Base-by-base conservation (phyloP, 2,888 invertebrate genomes). In the Sesia apiformis region DNA sequence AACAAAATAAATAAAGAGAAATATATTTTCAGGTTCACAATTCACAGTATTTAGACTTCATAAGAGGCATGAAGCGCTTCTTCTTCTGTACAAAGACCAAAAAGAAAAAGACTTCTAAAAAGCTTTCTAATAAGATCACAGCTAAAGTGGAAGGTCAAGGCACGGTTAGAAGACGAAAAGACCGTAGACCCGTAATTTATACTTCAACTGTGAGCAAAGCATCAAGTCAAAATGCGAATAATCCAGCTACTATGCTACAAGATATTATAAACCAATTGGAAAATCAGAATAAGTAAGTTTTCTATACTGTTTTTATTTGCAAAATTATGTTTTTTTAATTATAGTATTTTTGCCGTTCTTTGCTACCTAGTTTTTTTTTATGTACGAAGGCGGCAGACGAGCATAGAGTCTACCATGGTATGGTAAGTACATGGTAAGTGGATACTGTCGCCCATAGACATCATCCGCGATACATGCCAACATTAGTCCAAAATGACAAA, bases 261-360 rank as follows among this genome's bases (percentile, higher is more conserved):
- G 92, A 93, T 67, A 92, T 95, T 60, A 95, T 95, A 53, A 88
- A 84, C 57, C 93, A 94, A 66, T 78, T 95, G 58, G 94, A 95
- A 78, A 87, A 91, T 49, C 93, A 93, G 71, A 93, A 93, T 64
- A 90, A 84, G 90, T 90, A 51, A 74, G 83, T 64, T 42, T 49
- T 6, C 4, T 8, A 23, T 23, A 23, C 23, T 23, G 23, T 23
- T 23, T 23, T 23, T 23, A 23, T 23, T 23, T 23, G 23, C 23
- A 23, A 23, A 23, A 23, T 23, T 23, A 2, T 23, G 1, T 23
- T 23, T 23, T 23, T 23, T 23, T 23, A 23, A 23, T 23, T 23
- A 23, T 23, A 23, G 23, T 23, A 2, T 23, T 23, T 23, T 23
- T 1, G 23, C 23, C 23, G 23, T 23, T 23, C 23, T 23, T 23